Percentiles rank a stretch among this genome's conserved stretches.
phyloP scores from a whole-genome alignment of 2,113 vertebrate genomes.

The Galeopterus variegatus region DNA sequence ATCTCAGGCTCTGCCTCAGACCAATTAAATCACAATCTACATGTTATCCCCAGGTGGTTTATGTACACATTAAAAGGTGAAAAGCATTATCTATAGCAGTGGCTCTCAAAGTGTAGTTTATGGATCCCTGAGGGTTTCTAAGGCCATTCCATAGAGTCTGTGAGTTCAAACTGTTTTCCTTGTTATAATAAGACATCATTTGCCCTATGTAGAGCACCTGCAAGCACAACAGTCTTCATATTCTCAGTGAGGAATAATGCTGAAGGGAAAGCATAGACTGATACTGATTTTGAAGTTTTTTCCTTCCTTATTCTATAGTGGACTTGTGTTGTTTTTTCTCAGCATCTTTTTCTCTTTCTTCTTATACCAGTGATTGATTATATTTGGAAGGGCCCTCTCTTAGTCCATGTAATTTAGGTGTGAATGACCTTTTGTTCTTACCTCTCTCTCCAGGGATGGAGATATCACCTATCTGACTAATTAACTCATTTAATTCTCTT shows the following conservation, averaged over 20 bases:
- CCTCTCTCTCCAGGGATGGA: background rate
- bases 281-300: background rate
- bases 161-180: background rate
- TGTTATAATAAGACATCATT: background rate
- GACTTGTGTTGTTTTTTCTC: background rate
- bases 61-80: no score
- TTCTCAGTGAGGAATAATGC: background rate
- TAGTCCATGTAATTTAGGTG: background rate
- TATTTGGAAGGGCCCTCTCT: background rate
- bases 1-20: no score
- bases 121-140: background rate
- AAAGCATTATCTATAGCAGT: background rate
- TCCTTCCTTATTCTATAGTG: background rate
- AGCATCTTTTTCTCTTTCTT: background rate
- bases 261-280: background rate
- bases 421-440: background rate
- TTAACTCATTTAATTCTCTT: slow-evolving; percentile 22
- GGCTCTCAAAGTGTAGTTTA: background rate
- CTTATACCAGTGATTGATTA: background rate
- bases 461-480: background rate
- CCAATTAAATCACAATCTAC: no score
- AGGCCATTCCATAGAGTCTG: background rate
- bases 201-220: background rate
- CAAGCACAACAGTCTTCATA: background rate
- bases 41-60: no score